Base-by-base conservation (phyloP, 2,888 invertebrate genomes). In the Ditula angustiorana region DNA sequence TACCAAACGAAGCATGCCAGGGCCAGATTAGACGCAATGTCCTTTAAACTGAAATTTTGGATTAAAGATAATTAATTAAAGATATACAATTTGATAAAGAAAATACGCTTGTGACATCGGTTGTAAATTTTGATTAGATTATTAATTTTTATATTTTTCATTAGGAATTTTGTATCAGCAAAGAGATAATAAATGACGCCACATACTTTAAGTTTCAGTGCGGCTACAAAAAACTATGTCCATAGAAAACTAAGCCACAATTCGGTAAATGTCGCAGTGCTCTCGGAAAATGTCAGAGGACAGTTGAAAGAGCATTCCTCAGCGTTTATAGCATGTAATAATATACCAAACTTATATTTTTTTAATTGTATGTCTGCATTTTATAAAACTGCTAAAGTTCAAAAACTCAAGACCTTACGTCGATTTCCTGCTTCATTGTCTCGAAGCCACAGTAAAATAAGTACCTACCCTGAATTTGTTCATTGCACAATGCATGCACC, bases 41-140 rank as follows among this genome's bases (percentile, higher is more conserved):
- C 26, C 4, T 26, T 24, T 47, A 55, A 55, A 55, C 35, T 23
- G 11, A 19, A 57, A 30, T 35, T 21, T n/a, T 16, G 28, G 37
- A 57, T 57, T 57, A 30, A 41, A 13, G 16, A 19, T 30, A 13
- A 37, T 26, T 23, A 47, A 16, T 37, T 49, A 11, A 33, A 19
- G 50, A 57, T 50, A 50, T 62, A 23, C 41, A 24, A 35, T n/a
- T 8, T 26, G 57, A 50, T 50, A 50, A 50, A 37, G 21, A 41
- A n/a, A 49, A 11, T 35, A 49, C 49, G 37, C 16, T 62, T 41
- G 28, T 57, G 62, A 50, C 41, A 57, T 50, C 30, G 57, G 37
- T 28, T 44, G 28, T 49, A 56, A 49, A 62, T 49, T 49, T 50
- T 24, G 56, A 57, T 57, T 41, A 57, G 62, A 57, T 50, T 46